Conservation (phyloP, 2,113 vertebrate species). For the Chrysochloris asiatica region DNA sequence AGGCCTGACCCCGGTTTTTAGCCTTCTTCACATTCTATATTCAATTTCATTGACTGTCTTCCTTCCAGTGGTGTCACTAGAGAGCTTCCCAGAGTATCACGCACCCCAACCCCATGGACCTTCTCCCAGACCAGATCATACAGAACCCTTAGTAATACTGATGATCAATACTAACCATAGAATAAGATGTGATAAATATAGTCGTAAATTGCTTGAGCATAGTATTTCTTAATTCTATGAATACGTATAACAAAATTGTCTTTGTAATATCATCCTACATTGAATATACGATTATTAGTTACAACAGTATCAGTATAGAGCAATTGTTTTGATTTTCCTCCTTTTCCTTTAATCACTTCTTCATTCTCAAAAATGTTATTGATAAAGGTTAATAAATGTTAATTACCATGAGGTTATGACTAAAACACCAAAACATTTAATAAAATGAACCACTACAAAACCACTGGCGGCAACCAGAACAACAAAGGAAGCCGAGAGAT, state of each 20-base stretch:
- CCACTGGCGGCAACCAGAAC: not conserved
- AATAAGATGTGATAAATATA: not conserved
- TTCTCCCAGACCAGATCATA: not conserved
- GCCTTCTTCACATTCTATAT: slow-evolving; percentile 42
- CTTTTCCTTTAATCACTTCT: not conserved
- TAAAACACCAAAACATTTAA: not conserved
- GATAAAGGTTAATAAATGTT: not conserved
- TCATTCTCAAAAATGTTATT: not conserved
- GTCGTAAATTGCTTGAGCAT: not conserved
- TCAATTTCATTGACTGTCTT: slow-evolving; percentile 47
- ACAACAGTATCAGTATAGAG: not conserved
- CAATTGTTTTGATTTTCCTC: not conserved
- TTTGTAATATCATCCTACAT: not conserved
- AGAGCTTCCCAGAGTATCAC: not conserved
- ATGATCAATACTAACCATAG: not conserved
- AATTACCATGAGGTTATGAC: not conserved
- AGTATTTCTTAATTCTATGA: not conserved
- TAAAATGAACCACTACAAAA: not conserved
- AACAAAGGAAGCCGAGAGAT: not conserved
- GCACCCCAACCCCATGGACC: not conserved
- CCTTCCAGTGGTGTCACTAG: not conserved
- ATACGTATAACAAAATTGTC: not conserved
- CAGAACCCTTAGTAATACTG: not conserved
- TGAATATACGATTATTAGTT: not conserved
- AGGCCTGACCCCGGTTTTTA: not conserved